Evolutionary conservation across 2,113 vertebrate genomes (phyloP).

Genomic region (Sclerurus mexicanus): DNA sequence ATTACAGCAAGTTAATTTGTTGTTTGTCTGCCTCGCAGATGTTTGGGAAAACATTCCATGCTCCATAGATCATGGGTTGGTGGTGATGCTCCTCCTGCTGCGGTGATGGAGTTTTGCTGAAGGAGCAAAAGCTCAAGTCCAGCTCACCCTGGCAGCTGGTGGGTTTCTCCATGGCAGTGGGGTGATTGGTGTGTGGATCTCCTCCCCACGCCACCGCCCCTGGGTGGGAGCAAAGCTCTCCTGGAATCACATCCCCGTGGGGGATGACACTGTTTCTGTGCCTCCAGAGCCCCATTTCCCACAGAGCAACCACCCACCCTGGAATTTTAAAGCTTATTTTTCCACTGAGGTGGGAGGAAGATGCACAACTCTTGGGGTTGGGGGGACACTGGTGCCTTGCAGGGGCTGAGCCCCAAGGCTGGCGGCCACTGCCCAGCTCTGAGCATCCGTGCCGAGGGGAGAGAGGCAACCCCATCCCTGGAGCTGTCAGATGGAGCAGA

Average conservation of each 20-base stretch:
- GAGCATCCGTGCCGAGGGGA: background rate
- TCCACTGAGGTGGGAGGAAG: background rate
- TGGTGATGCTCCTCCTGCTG: background rate
- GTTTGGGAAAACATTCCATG: background rate
- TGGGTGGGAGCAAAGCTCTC: no score
- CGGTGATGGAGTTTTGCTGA: background rate
- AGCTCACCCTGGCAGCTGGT: no score
- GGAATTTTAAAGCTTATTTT: background rate
- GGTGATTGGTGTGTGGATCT: no score
- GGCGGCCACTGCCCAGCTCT: background rate
- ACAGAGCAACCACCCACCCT: background rate
- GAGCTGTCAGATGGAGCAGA: background rate
- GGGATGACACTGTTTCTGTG: background rate
- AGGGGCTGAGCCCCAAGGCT: background rate
- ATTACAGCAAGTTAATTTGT: conserved; percentile 9
- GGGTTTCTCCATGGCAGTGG: no score
- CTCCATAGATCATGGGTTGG: rapidly evolving
- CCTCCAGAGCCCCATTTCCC: background rate
- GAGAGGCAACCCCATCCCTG: background rate
- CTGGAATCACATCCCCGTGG: no score
- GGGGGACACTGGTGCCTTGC: background rate
- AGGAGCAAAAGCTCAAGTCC: no score
- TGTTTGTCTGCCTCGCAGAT: background rate
- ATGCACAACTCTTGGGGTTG: background rate
- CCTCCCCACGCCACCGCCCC: no score